Conservation (phyloP, 92 coral and sea anemone species). For the Actinostola sp. region DNA sequence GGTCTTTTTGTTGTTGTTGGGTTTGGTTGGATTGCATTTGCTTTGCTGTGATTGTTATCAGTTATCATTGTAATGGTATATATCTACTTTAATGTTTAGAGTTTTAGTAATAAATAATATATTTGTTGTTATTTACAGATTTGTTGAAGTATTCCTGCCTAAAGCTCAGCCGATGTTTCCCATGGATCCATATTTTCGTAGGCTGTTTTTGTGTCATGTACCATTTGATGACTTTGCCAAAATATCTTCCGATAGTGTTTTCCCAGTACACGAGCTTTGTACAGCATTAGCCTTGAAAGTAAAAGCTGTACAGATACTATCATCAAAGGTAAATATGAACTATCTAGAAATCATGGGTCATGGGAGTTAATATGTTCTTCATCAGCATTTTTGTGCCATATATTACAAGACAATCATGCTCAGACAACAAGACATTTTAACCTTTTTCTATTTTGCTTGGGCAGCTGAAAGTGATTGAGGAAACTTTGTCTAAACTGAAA, state of each 20-base stretch:
- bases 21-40: too few relatives aligned
- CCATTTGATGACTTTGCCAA: conserved; percentile 48
- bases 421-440: neutral
- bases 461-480: conserved; percentile 3
- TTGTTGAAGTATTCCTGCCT: conserved; percentile 28
- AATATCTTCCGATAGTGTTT: conserved; percentile 13
- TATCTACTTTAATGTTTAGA: too few relatives aligned
- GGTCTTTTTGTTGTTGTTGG: too few relatives aligned
- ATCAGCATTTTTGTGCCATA: too few relatives aligned
- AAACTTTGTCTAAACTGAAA: neutral
- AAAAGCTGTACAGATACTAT: neutral
- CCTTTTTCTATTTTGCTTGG: neutral
- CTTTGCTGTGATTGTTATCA: neutral
- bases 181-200: conserved; percentile 61
- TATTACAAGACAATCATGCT: too few relatives aligned
- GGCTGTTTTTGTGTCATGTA: conserved; percentile 48
- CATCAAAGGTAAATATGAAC: neutral
- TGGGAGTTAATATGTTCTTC: too few relatives aligned
- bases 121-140: conserved; percentile 18
- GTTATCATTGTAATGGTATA: too few relatives aligned
- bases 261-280: conserved; percentile 59
- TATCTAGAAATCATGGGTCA: neutral
- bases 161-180: conserved; percentile 40
- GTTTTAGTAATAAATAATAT: too few relatives aligned
- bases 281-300: conserved; percentile 35